Conservation (phyloP, 2,797 vertebrate genomes). For the Alectoris magna region DNA sequence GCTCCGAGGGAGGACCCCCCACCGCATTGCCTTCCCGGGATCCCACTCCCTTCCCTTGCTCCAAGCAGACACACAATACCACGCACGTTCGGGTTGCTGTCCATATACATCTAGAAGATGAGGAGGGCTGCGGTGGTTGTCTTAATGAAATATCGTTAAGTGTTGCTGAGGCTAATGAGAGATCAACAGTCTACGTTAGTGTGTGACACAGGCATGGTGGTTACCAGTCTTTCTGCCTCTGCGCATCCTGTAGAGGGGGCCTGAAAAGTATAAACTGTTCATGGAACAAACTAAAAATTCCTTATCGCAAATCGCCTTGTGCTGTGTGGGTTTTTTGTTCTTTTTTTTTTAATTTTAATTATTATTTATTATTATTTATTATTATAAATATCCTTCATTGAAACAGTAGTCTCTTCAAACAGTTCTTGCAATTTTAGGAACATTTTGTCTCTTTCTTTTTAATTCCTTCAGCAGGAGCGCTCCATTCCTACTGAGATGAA, state of each 20-base stretch:
- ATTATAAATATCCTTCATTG: slow-evolving; percentile 85
- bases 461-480: slow-evolving; percentile 67
- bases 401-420: slow-evolving; percentile 78
- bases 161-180: slow-evolving; percentile 59
- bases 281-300: slow-evolving; percentile 69
- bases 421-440: slow-evolving; percentile 74
- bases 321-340: slow-evolving; percentile 59
- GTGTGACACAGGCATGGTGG: slow-evolving; percentile 58
- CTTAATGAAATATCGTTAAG: slow-evolving; percentile 41
- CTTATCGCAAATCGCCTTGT: slow-evolving; percentile 67
- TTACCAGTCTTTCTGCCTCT: slow-evolving; percentile 56
- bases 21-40: neutral
- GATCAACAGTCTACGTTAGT: slow-evolving; percentile 42
- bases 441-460: slow-evolving; percentile 48
- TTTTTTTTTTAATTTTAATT: neutral
- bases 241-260: slow-evolving; percentile 60
- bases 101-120: slow-evolving; percentile 43
- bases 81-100: slow-evolving; percentile 24
- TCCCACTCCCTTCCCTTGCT: neutral
- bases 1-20: neutral
- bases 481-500: slow-evolving; percentile 69
- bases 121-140: slow-evolving; percentile 59
- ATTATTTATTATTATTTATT: slow-evolving; percentile 61
- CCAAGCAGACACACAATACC: slow-evolving; percentile 52
- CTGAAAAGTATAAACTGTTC: slow-evolving; percentile 70